phyloP scores from a whole-genome alignment of 2,888 invertebrate genomes.

The Colostygia pectinataria region DNA sequence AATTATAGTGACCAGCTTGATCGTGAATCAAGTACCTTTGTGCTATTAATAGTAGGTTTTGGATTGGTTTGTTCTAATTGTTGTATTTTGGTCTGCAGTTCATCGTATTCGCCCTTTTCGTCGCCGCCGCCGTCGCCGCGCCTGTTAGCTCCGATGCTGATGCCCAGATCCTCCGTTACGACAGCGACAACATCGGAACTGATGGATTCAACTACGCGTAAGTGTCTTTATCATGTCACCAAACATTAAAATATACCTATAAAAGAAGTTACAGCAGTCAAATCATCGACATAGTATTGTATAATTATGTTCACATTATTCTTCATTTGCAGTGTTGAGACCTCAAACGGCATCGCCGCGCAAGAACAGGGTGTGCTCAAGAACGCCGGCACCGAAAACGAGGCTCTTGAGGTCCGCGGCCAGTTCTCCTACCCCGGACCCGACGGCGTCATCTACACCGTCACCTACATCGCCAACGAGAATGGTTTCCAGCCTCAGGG shows the following conservation, averaged over 20 bases:
- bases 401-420: constrained; percentile 55
- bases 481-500: constrained; percentile 78
- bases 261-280: too few relatives aligned
- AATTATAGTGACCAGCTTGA: background rate
- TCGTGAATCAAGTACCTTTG: background rate
- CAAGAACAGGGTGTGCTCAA: constrained; percentile 45
- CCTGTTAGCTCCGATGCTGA: constrained; percentile 52
- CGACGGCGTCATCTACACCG: constrained; percentile 72
- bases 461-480: constrained; percentile 78
- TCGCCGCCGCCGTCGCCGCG: constrained; percentile 56
- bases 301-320: background rate
- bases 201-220: constrained; percentile 58
- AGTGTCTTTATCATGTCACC: constrained; percentile 36
- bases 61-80: constrained; percentile 1
- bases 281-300: background rate
- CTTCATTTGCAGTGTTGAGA: constrained; percentile 47
- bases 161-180: constrained; percentile 45
- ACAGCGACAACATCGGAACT: constrained; percentile 57
- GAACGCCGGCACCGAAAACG: constrained; percentile 58
- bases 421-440: constrained; percentile 62
- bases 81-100: constrained; percentile 50
- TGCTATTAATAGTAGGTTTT: background rate
- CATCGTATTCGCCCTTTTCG: constrained; percentile 63
- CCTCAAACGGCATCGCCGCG: constrained; percentile 57
- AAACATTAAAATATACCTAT: too few relatives aligned